Evolutionary conservation across 2,888 invertebrate genomes (phyloP), one percentile per base, ranked within the genome.

Genomic region (Taphrorychus bicolor): DNA sequence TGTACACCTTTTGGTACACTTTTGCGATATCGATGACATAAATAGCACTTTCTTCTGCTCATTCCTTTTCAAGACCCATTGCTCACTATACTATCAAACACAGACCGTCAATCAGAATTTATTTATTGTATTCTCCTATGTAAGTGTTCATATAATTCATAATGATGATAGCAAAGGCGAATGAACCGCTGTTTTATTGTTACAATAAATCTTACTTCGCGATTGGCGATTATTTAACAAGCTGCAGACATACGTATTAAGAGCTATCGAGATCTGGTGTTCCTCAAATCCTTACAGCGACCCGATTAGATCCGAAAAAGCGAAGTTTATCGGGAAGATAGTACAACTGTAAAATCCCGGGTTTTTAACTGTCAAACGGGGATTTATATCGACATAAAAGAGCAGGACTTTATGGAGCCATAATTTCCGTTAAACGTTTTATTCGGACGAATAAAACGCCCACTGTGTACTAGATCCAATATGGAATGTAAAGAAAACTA

Each of bases 361-460:
- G 9, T 9, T 7, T 19, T 45, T 18, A 48, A 48, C 48, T 48
- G 16, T 18, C 48, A 48, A 48, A 48, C 16, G 7, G 32, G 32
- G 32, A 32, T 32, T 32, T 32, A 32, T 32, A 11, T 11, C 32
- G 32, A 11, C 32, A 3, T 3, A 32, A 9, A 48, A 48, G 48
- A 48, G 48, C 18, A 48, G 3, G 16, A 48, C 7, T 53, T 53
- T 24, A 14, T 53, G 22, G 53, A n/a, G 51, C 14, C 53, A 23
- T 53, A 53, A 53, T 53, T 53, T 53, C 53, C 7, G 1, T n/a
- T 23, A 53, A 53, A 53, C 53, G 53, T 53, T 53, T 53, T 53
- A 53, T 53, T 5, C 23, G 7, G 5, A 40, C 32, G 17, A 32
- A 56, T 32, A 56, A 32, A 40, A 9, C 11, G 41, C 56, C 56